These are phyloP conservation scores for Podiceps cristatus DNA, from an alignment of 2,113 vertebrate species.

Conservation along the genomic window DNA sequence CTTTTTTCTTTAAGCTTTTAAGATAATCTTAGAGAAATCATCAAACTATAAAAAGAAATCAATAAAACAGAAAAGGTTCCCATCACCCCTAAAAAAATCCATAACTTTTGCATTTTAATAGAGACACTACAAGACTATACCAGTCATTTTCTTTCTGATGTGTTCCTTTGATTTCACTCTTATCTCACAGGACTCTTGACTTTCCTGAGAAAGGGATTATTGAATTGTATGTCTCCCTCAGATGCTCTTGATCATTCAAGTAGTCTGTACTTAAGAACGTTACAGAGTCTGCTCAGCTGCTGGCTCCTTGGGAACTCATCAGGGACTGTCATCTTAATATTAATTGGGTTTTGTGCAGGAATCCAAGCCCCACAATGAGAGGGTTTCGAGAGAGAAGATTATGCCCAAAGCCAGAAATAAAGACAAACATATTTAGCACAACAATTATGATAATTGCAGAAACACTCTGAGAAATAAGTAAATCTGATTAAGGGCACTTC, in stretches of 20 bases:
- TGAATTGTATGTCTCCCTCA: conserved; percentile 81
- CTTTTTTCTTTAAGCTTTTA: conserved; percentile 84
- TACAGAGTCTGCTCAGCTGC: conserved; percentile 81
- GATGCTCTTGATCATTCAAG: conserved; percentile 89
- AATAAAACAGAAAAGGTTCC: conserved; percentile 85
- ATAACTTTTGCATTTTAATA: conserved; percentile 85
- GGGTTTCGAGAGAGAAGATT: conserved; percentile 84
- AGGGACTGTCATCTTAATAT: conserved; percentile 86
- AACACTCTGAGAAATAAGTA: conserved; percentile 92
- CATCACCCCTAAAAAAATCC: conserved; percentile 81
- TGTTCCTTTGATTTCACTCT: conserved; percentile 82
- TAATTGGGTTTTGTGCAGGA: conserved; percentile 93
- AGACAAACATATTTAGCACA: conserved; percentile 93
- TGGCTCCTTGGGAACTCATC: conserved; percentile 78
- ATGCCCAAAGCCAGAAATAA: conserved; percentile 84
- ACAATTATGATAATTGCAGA: conserved; percentile 99
- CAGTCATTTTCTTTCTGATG: conserved; percentile 83
- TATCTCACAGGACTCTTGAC: conserved; percentile 83
- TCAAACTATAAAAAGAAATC: conserved; percentile 88
- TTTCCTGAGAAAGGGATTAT: conserved; percentile 86
- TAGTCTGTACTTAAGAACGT: conserved; percentile 82
- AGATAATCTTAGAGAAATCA: conserved; percentile 86
- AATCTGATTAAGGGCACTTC: conserved; percentile 96
- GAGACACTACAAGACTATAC: conserved; percentile 76
- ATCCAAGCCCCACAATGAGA: conserved; percentile 80